Base-by-base conservation (phyloP, 2,113 vertebrate species). In the Zapornia atra region DNA sequence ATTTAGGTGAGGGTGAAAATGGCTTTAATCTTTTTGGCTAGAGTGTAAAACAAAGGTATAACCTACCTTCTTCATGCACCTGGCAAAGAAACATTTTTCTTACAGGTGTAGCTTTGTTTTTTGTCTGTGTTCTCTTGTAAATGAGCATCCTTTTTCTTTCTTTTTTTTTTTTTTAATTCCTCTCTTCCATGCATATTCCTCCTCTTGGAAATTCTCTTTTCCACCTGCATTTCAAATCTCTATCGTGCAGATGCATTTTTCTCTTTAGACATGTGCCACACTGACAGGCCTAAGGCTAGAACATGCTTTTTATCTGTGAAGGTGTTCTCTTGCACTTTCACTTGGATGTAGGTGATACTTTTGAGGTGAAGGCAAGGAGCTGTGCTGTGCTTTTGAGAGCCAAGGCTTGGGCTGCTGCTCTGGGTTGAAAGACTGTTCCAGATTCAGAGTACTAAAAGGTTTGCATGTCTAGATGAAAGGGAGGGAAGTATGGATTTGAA, bases 261-360 rank as follows among this genome's bases (percentile, higher is more conserved):
- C 94, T 92, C 88, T 97, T 97, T 96, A 93, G 96, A 88, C 73
- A 9, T 96, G 94, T 97, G 95, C 96, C 94, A 94, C 92, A 65
- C 93, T 96, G 94, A 76, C 82, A 90, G 72, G 88, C 96, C 94
- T 92, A 38, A 42, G 92, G 94, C 92, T 92, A 91, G 69, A 82
- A 79, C 73, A 29, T 63, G 77, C 86, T 92, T 96, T 96, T 93
- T 92, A 87, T 94, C 91, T 95, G 80, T 50, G 65, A 69, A 89
- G 82, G 61, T 28, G 88, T 96, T 89, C 66, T 94, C 80, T 89
- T 76, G 90, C 80, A 53, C 92, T 96, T 94, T 94, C 86, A 38
- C 69, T 94, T 53, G 3, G 53, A 91, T 22, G 81, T 29, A 53
- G 77, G 83, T 84, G 83, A 65, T 90, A 2, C 76, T 86, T 46